Evolutionary conservation across 2,888 invertebrate species (phyloP).

Genomic region (Labia minor): DNA sequence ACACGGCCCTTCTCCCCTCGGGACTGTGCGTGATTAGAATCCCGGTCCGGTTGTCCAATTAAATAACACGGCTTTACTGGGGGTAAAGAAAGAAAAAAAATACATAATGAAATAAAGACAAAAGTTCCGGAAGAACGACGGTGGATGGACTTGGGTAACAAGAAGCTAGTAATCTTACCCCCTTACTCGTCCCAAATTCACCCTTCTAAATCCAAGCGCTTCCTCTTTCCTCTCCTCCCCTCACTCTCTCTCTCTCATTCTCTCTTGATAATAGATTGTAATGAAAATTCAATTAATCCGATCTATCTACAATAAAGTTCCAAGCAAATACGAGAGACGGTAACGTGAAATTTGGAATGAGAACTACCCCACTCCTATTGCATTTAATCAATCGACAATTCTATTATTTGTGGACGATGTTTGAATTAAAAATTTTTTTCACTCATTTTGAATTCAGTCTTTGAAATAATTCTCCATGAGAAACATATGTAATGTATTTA

Average conservation of each 20-base stretch:
- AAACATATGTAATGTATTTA: too few relatives aligned
- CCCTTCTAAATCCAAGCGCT: too few relatives aligned
- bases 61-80: neutral
- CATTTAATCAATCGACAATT: neutral
- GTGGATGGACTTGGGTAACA: neutral
- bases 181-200: neutral
- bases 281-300: slow-evolving; percentile 1
- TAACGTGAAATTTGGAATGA: neutral
- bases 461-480: too few relatives aligned
- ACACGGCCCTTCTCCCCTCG: neutral
- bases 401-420: neutral
- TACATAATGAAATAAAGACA: slow-evolving; percentile 13
- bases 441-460: too few relatives aligned
- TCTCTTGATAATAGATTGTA: neutral
- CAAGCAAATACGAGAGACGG: neutral
- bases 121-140: slow-evolving; percentile 3
- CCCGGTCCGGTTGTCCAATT: neutral
- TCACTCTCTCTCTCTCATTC: neutral
- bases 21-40: slow-evolving; percentile 2
- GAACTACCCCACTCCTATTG: too few relatives aligned
- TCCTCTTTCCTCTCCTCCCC: neutral
- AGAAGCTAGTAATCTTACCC: neutral
- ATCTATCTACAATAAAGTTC: slow-evolving; percentile 1
- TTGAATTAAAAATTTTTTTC: neutral
- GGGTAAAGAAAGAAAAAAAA: neutral